Base-by-base conservation (phyloP, 2,888 invertebrate genomes). In the Caenorhabditis panamensis region DNA sequence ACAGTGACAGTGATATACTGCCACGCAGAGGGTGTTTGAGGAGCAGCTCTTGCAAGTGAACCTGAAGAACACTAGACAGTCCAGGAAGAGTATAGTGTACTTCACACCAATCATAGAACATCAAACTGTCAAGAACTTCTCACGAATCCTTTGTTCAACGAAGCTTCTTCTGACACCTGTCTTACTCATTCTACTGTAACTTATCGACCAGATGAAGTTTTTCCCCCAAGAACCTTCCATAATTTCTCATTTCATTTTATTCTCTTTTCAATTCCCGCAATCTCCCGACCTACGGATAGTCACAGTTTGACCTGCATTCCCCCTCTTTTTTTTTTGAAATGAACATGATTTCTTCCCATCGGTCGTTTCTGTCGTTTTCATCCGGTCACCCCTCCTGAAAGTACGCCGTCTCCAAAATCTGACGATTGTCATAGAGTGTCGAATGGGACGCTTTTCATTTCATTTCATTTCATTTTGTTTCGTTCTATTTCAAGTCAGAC, bases 261-360 rank as follows among this genome's bases (percentile, higher is more conserved):
- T 31, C 31, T 31, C 69, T 41, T 72, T 58, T 72, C 72, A 37
- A 64, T 72, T 72, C 47, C 63, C 63, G 56, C 58, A 64, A 64
- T 58, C 72, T 72, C 26, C 56, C 47, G 36, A 56, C 37, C 72
- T 56, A 26, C 49, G n/a, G n/a, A n/a, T n/a, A 59, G 49, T 59
- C 73, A 73, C 73, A 73, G 73, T 73, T 59, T 73, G 73, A 73
- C 73, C 73, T 63, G 64, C 36, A 66, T 73, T 41, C 63, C 20
- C 41, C 26, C 11, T 68, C 59, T 59, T 59, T 69, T 59, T 49
- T 18, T 59, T 51, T n/a, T n/a, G 59, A 51, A 63, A 71, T 62
- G 71, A 63, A 62, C 53, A 71, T 44, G 71, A 44, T 53, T 31
- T 47, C 44, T 36, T 41, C 41, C n/a, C n/a, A n/a, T n/a, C n/a